These are phyloP conservation scores for Pyxicephalus adspersus DNA, from an alignment of 2,113 vertebrate species.

Conservation along the genomic window DNA sequence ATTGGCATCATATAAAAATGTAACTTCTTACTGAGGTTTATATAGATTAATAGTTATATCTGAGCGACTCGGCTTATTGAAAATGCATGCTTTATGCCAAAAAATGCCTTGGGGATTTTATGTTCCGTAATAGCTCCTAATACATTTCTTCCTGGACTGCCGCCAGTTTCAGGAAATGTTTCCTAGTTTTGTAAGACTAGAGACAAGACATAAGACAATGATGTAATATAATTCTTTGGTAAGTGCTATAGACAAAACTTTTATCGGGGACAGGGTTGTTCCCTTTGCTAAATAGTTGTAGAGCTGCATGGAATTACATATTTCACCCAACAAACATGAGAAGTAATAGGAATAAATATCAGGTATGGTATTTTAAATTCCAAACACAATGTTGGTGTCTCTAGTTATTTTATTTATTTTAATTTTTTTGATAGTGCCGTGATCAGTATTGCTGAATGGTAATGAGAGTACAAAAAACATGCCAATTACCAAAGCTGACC, in stretches of 20 bases:
- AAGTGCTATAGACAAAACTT: not conserved
- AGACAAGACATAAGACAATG: not conserved
- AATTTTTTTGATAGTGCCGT: no score
- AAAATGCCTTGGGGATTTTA: constrained; percentile 39
- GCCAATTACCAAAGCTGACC: no score
- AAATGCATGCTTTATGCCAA: constrained; percentile 12
- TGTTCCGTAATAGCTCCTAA: constrained; percentile 18
- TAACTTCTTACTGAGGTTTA: constrained; percentile 12
- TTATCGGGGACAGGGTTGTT: no score
- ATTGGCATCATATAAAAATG: constrained; percentile 26
- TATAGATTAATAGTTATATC: constrained; percentile 24
- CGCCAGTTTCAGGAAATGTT: constrained; percentile 33
- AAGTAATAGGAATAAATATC: no score
- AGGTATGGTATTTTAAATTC: no score
- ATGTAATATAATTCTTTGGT: constrained; percentile 2
- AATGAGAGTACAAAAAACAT: no score
- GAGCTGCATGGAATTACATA: no score
- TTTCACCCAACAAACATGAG: no score
- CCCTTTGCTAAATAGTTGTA: no score
- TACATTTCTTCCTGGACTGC: constrained; percentile 30
- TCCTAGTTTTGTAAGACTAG: constrained; percentile 9
- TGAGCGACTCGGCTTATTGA: constrained; percentile 27
- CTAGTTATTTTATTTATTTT: no score
- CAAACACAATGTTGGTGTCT: no score
- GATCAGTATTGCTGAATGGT: no score